Percentiles rank a stretch among this genome's conserved stretches.
These are phyloP conservation scores for Choreutis nemorana DNA, from an alignment of 2,888 invertebrate genomes.

Conservation along the genomic window DNA sequence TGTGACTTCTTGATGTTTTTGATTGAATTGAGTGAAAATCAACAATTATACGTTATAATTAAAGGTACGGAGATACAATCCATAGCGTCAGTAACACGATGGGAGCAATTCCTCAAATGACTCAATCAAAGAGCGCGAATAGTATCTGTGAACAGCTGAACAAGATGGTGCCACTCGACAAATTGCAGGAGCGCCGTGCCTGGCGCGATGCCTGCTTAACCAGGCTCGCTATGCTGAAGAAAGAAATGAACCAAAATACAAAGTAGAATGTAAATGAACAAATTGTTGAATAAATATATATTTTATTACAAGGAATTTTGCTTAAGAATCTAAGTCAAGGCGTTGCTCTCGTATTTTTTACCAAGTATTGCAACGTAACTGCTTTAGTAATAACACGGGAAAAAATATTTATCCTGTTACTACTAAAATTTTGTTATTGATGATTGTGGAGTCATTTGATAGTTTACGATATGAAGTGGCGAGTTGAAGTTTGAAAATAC, in stretches of 20 bases:
- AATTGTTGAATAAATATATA: not conserved
- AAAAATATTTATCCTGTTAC: too few species aligned
- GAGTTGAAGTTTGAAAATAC: too few species aligned
- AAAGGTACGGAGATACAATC: slow-evolving; percentile 66
- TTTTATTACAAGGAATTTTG: not conserved
- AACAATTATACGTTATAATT: too few species aligned
- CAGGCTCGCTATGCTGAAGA: slow-evolving; percentile 80
- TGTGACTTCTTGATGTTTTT: too few species aligned
- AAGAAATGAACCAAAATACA: slow-evolving; percentile 70
- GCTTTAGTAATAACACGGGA: too few species aligned
- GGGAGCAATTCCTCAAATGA: slow-evolving; percentile 77
- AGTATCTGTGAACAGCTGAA: slow-evolving; percentile 78
- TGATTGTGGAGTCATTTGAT: too few species aligned
- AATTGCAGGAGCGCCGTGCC: slow-evolving; percentile 74
- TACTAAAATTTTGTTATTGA: too few species aligned
- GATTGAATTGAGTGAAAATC: too few species aligned
- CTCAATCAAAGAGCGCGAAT: slow-evolving; percentile 66
- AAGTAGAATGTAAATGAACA: too few species aligned
- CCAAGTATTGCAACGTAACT: too few species aligned
- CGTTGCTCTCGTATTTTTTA: too few species aligned
- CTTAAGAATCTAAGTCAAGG: not conserved
- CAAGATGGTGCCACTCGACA: slow-evolving; percentile 75
- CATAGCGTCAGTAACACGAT: slow-evolving; percentile 74
- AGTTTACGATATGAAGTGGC: too few species aligned
- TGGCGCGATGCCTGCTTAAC: slow-evolving; percentile 88